Base-by-base conservation (phyloP, 2,797 vertebrate species). In the Helostoma temminkii region DNA sequence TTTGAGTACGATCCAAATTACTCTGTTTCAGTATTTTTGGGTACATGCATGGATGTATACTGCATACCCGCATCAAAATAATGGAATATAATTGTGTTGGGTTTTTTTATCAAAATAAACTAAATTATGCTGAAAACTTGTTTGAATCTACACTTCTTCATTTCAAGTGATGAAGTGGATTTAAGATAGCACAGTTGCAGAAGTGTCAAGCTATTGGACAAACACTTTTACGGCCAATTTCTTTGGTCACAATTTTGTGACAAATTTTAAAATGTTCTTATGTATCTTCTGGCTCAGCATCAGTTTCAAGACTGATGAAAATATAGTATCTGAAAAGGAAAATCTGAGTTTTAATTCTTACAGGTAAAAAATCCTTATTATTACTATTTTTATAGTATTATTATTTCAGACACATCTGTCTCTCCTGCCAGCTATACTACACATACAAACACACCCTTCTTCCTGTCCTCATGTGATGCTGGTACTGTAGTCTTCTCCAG, bases 221-320 rank as follows among this genome's bases (percentile, higher is more conserved):
- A 54, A 54, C 12, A 28, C 14, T 12, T 32, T 55, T 45, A 9
- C 2, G 7, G 5, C 4, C 2, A 6, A 8, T 34, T 22, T 52
- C 1, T 37, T 42, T 19, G 2, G 0, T 16, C 4, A 37, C 14
- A 43, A 22, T 25, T 36, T 37, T 53, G 32, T 60, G 30, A 36
- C 14, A 36, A 6, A 30, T 24, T 0, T 25, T 45, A 30, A 30
- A 36, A 47, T 9, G 6, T 25, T 36, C 1, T 57, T 25, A 26
- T 39, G 16, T 7, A 15, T 19, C 30, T 36, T 57, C 4, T 9
- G 9, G 2, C 19, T 30, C 94, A 96, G 89, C 83, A 92, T 95
- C 80, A 89, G 81, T 3, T 26, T 95, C 74, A 92, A 96, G 50
- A 95, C 95, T 42, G 95, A 95, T 58, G 93, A 96, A 80, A 93